Evolutionary conservation across 1,140 invertebrate species (phyloP).

Genomic region (Saccostrea cuccullata): DNA sequence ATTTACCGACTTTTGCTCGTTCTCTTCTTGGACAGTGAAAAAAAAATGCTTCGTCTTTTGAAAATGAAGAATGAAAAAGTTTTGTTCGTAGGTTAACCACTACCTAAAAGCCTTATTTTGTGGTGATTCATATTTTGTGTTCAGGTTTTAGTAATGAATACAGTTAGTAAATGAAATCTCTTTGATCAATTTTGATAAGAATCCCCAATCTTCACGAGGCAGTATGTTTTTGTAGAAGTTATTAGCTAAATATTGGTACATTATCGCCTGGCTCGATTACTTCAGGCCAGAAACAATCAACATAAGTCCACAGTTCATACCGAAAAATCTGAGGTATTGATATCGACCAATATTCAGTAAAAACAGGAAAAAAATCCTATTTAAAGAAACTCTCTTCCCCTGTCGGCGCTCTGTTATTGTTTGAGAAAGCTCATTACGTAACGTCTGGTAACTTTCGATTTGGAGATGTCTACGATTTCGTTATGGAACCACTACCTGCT

Average conservation of each 20-base stretch:
- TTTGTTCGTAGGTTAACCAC: conserved; percentile 4
- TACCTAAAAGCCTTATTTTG: background rate
- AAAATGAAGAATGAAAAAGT: background rate
- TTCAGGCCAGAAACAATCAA: background rate
- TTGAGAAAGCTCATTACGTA: background rate
- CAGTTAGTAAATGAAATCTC: background rate
- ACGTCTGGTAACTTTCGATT: conserved; percentile 6
- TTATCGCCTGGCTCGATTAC: background rate
- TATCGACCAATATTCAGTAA: background rate
- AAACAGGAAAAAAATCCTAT: background rate
- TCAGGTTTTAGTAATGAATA: background rate
- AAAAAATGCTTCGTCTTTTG: background rate
- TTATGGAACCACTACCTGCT: background rate
- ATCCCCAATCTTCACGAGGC: background rate
- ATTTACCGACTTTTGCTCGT: background rate
- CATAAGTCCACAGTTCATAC: background rate
- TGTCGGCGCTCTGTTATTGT: background rate
- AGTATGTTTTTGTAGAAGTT: background rate
- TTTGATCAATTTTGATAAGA: conserved; percentile 12
- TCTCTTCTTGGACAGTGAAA: background rate
- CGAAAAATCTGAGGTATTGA: background rate
- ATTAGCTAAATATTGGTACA: conserved; percentile 2
- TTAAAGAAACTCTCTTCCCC: background rate
- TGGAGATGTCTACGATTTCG: background rate
- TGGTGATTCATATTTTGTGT: background rate